Percentiles rank a stretch among this genome's conserved stretches.
These are phyloP conservation scores for Menura novaehollandiae DNA, from an alignment of 2,113 vertebrate genomes.

Conservation along the genomic window DNA sequence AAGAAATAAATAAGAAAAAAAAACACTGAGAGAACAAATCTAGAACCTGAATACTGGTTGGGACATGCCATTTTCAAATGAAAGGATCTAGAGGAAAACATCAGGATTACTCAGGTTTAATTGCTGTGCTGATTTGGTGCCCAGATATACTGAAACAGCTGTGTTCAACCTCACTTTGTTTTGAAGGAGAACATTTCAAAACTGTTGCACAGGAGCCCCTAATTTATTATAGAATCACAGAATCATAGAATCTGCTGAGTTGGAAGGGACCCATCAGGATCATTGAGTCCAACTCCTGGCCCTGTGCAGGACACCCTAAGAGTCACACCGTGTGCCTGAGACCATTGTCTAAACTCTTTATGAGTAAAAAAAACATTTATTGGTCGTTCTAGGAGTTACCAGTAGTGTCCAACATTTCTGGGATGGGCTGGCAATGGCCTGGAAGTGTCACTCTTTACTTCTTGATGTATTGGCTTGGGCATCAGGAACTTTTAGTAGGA, in stretches of 20 bases:
- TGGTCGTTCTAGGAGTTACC: not conserved
- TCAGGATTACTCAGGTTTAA: not conserved
- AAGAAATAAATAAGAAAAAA: not conserved
- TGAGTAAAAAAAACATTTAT: not conserved
- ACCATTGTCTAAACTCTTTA: not conserved
- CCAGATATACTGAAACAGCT: not conserved
- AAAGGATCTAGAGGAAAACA: not conserved
- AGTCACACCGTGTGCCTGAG: not conserved
- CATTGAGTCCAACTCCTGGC: fast-evolving
- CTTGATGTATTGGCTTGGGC: not conserved
- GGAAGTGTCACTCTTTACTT: not conserved
- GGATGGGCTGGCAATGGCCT: not conserved
- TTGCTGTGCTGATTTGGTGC: not conserved
- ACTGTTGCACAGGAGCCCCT: not conserved
- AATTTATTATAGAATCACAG: not conserved
- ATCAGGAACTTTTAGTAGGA: not conserved
- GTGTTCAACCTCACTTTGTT: not conserved
- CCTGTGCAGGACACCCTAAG: not conserved
- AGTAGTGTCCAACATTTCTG: not conserved
- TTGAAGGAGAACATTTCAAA: not conserved
- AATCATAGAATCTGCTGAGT: not conserved
- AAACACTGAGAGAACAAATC: not conserved
- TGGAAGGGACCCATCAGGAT: not conserved
- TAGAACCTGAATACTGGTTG: not conserved
- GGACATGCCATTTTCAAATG: not conserved